Evolutionary conservation across 1,140 invertebrate genomes (phyloP), one percentile per base, ranked within the genome.

Genomic region (Cepaea nemoralis): DNA sequence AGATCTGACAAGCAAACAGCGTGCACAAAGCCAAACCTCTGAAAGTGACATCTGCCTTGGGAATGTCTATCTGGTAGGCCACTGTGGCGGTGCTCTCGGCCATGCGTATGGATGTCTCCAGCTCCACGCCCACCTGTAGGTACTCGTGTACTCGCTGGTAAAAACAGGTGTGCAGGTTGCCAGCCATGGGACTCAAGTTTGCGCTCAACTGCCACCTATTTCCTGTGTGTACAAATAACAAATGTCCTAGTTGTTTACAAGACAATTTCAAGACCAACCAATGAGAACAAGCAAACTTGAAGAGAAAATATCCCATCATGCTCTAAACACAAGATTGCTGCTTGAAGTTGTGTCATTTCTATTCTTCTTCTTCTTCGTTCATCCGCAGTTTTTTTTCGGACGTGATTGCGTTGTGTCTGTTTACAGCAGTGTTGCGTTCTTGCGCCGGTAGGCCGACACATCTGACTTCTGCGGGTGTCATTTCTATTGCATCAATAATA

Each of bases 1-100:
- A n/a, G n/a, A n/a, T n/a, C n/a, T n/a, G n/a, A n/a, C n/a, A n/a
- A n/a, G n/a, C n/a, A n/a, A n/a, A n/a, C n/a, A n/a, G n/a, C n/a
- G n/a, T n/a, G n/a, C n/a, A n/a, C n/a, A n/a, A n/a, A n/a, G n/a
- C n/a, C 83, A 85, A 91, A 97, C 97, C 97, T 95, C 94, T 96
- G 90, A 99, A 98, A 14, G 95, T 94, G 84, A 98, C 93, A 91
- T 98, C 97, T 69, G 97, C 97, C 92, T 98, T 98, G 31, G 97
- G 97, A 90, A 99, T 93, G 92, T 99, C 98, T 77, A 98, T 94
- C 92, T 99, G 97, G 92, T 99, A 99, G 31, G 95, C 98, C 84
- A 99, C 94, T 0, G 96, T 96, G 45, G 96, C 96, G n/a, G 95
- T 94, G 8, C 96, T 95, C 91, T 99, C 98, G 90, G 96, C 95